Conservation (phyloP, 2,113 vertebrate species). For the Scomber scombrus region DNA sequence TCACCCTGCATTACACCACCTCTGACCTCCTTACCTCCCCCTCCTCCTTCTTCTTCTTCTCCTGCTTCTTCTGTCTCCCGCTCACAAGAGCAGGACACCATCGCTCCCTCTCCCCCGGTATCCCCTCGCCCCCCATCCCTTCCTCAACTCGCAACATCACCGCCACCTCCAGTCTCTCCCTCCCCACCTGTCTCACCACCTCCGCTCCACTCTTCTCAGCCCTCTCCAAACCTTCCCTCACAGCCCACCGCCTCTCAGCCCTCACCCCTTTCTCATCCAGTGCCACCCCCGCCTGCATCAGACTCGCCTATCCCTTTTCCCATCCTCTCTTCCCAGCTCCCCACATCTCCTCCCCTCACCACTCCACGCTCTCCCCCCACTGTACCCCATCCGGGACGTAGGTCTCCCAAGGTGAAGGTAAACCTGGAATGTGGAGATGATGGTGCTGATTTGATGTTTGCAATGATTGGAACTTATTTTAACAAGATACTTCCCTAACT, state of each 20-base stretch:
- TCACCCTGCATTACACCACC: conserved; percentile 73
- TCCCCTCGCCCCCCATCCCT: conserved; percentile 52
- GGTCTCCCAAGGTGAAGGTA: conserved; percentile 91
- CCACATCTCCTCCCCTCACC: conserved; percentile 61
- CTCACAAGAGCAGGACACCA: conserved; percentile 31
- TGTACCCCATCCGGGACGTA: conserved; percentile 84
- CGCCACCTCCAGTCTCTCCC: conserved; percentile 37
- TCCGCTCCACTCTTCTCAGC: conserved; percentile 22
- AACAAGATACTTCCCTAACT: conserved; percentile 15
- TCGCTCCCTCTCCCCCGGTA: conserved; percentile 37
- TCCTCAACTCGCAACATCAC: conserved; percentile 41
- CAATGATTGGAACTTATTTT: conserved; percentile 5
- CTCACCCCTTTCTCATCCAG: conserved; percentile 9
- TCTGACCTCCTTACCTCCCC: conserved; percentile 69
- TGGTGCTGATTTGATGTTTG: conserved; percentile 17
- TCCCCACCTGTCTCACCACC: conserved; percentile 32
- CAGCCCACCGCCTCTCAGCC: conserved; percentile 34
- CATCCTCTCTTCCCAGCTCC: conserved; percentile 15
- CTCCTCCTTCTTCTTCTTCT: conserved; percentile 38
- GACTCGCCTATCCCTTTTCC: conserved; percentile 58
- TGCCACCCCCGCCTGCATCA: conserved; percentile 53
- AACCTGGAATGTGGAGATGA: conserved; percentile 63
- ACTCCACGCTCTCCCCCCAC: conserved; percentile 83
- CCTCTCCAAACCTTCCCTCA: conserved; percentile 20
- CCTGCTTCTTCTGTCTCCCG: conserved; percentile 30